phyloP scores from a whole-genome alignment of 2,888 invertebrate species.

The Busseola fusca region DNA sequence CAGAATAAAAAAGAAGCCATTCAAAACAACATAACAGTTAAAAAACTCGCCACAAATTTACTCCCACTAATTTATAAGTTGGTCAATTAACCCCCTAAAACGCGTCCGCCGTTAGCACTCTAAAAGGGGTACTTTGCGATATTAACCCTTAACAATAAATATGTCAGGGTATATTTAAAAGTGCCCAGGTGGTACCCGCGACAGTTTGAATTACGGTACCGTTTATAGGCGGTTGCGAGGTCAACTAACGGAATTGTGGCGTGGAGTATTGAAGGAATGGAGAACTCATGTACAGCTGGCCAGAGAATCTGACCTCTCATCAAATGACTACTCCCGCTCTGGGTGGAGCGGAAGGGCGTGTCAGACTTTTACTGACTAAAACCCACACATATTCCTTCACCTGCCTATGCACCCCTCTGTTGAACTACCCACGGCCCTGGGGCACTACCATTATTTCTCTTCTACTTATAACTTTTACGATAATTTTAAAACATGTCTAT shows the following conservation, averaged over 20 bases:
- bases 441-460: no score
- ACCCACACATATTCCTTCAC: no score
- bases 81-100: constrained; percentile 56
- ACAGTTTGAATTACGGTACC: constrained; percentile 58
- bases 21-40: constrained; percentile 22
- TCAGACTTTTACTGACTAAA: no score
- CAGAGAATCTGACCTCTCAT: no score
- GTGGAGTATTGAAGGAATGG: constrained; percentile 30
- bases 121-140: constrained; percentile 65
- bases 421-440: no score
- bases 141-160: constrained; percentile 71
- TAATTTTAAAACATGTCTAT: no score
- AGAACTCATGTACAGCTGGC: no score
- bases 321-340: no score
- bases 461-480: no score
- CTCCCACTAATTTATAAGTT: constrained; percentile 51
- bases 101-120: constrained; percentile 62
- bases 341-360: no score
- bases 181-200: constrained; percentile 62
- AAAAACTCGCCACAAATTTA: constrained; percentile 42
- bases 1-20: not conserved
- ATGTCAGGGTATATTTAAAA: constrained; percentile 64
- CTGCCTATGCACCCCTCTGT: no score
- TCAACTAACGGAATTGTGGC: constrained; percentile 44
- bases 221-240: constrained; percentile 51